These are phyloP conservation scores for Rhopalosiphum padi DNA, from an alignment of 1,140 invertebrate species.

Conservation along the genomic window DNA sequence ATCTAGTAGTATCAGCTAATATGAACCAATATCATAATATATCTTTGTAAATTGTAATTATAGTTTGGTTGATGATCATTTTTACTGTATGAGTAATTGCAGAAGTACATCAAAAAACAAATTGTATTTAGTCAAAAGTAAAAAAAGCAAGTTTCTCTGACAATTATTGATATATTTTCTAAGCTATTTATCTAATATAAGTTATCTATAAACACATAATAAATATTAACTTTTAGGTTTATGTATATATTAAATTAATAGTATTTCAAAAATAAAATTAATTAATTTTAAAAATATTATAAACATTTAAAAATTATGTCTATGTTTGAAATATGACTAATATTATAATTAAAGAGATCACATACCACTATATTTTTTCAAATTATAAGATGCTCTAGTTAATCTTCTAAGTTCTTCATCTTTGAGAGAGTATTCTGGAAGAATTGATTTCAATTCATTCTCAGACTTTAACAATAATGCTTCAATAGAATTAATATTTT, in stretches of 20 bases:
- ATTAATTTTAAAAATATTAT: too few relatives aligned
- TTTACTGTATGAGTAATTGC: background rate
- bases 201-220: background rate
- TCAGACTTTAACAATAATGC: constrained; percentile 83
- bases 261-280: background rate
- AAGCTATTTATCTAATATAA: background rate
- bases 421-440: constrained; percentile 72
- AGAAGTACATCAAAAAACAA: background rate
- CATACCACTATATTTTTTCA: constrained; percentile 82
- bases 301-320: background rate
- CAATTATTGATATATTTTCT: background rate
- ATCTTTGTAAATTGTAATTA: background rate
- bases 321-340: background rate
- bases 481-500: constrained; percentile 75
- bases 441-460: constrained; percentile 77
- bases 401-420: constrained; percentile 82
- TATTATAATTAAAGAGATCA: constrained; percentile 18
- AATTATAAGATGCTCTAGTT: constrained; percentile 81
- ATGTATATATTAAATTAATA: background rate
- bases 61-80: background rate
- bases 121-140: background rate
- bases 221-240: background rate
- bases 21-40: background rate
- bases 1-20: background rate
- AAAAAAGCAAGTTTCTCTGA: background rate